Base-by-base conservation (phyloP, 2,888 invertebrate species). In the Chloroclystis v-ata region DNA sequence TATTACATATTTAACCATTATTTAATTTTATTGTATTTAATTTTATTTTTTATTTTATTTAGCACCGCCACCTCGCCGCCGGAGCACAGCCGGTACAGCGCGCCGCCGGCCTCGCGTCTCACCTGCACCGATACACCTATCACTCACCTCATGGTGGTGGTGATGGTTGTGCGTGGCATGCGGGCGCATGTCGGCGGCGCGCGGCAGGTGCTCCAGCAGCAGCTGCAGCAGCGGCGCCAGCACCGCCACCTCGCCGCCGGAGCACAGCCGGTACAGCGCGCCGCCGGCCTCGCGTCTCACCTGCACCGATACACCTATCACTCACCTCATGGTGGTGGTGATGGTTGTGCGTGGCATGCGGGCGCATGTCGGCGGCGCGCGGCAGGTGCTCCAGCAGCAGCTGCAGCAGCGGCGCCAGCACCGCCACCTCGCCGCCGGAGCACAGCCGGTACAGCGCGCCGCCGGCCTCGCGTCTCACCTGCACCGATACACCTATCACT, bases 201-300 rank as follows among this genome's bases (percentile, higher is more conserved):
- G 91, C 6, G 93, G 92, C 60, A 97, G 83, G 72, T 96, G 94
- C 39, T 92, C 91, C 12, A 97, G 89, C 28, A 97, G 87, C 63
- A 95, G 92, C 50, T 94, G 93, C 50, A 97, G 78, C 78, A 97
- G 89, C 26, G 97, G 95, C 39, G 94, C 93, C 47, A 93, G 88
- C 28, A 94, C 87, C 24, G 90, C 90, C 45, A 91, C 90, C 59
- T 89, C 90, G 51, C 92, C 91, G 42, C 90, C 91, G 1, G 96
- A 95, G 73, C 96, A 97, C 40, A 97, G 89, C 39, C 95, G 91
- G 78, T 97, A 97, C n/a, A 97, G 88, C 0, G 97, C 97, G 41
- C 95, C 95, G 75, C 97, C 97, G 0, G 96, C 95, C 77, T 98
- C 97, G 43, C 96, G 91, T 10, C 97, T 90, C 0, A 97, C 96